Conservation (phyloP, 2,888 invertebrate genomes). For the Marronus borbonicus region DNA sequence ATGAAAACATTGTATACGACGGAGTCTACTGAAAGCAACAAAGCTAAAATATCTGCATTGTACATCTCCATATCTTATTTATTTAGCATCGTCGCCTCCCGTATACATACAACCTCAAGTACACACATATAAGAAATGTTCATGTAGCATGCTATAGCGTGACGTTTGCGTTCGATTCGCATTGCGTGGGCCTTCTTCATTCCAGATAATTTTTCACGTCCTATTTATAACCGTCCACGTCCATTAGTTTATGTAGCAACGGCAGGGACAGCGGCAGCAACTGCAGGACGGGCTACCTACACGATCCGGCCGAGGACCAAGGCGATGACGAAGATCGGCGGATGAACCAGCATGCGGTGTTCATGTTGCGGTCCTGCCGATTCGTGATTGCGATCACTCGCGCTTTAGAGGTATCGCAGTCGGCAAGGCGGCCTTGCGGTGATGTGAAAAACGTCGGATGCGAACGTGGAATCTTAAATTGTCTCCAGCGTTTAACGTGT, state of each 20-base stretch:
- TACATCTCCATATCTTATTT: constrained; percentile 24
- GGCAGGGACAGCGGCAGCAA: too few species aligned
- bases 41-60: neutral
- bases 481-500: neutral
- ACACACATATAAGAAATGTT: neutral
- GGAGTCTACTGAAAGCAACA: neutral
- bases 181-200: constrained; percentile 34
- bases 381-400: constrained; percentile 1
- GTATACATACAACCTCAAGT: neutral
- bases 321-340: neutral
- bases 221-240: constrained; percentile 38
- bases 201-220: constrained; percentile 44
- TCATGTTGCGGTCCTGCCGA: neutral
- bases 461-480: constrained; percentile 10
- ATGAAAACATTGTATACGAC: neutral
- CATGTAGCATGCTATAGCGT: neutral
- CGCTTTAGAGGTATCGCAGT: neutral
- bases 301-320: neutral
- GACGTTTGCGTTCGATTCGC: constrained; percentile 22
- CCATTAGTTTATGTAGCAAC: constrained; percentile 40
- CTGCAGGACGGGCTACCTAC: constrained; percentile 18
- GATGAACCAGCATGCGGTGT: too few species aligned
- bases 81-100: constrained; percentile 5
- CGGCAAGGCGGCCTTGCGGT: too few species aligned
- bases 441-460: neutral